A percentile compares a stretch with the other conserved stretches of the same genome.
phyloP scores from a whole-genome alignment of 2,888 invertebrate species.

The Chymomyza fuscimana region DNA sequence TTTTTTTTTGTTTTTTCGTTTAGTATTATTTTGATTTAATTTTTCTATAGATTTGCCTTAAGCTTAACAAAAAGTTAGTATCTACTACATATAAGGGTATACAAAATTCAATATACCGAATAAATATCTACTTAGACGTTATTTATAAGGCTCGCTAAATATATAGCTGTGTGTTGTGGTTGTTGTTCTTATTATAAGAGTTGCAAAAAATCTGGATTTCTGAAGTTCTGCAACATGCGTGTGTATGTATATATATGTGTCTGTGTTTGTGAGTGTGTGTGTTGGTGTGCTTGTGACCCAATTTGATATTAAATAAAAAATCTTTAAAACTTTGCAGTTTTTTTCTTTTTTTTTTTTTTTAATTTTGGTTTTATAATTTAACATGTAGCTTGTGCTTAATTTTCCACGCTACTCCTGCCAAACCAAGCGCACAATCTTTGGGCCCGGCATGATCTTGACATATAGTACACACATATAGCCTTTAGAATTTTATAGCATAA shows the following conservation, averaged over 20 bases:
- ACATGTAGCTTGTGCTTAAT: background rate
- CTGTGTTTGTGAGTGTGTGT: background rate
- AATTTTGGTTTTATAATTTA: background rate
- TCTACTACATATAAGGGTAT: too few relatives aligned
- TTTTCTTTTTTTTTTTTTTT: background rate
- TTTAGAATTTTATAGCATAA: background rate
- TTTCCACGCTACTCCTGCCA: background rate
- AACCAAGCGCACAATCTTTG: background rate
- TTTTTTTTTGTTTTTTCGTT: too few relatives aligned
- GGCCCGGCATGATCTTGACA: too few relatives aligned
- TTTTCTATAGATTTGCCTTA: too few relatives aligned
- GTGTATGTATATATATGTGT: background rate
- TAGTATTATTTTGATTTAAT: too few relatives aligned
- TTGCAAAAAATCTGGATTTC: slow-evolving; percentile 36
- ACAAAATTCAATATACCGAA: too few relatives aligned
- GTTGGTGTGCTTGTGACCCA: background rate
- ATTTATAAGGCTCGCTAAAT: slow-evolving; percentile 12
- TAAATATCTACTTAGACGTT: too few relatives aligned
- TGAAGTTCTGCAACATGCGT: background rate
- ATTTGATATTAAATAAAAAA: background rate
- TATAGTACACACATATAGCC: too few relatives aligned
- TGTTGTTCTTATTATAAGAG: background rate
- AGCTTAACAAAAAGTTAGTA: too few relatives aligned
- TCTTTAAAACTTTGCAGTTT: background rate
- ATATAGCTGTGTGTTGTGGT: slow-evolving; percentile 27